These are phyloP conservation scores for Nephrotoma guestfalica DNA, from an alignment of 2,888 invertebrate species.

Conservation along the genomic window DNA sequence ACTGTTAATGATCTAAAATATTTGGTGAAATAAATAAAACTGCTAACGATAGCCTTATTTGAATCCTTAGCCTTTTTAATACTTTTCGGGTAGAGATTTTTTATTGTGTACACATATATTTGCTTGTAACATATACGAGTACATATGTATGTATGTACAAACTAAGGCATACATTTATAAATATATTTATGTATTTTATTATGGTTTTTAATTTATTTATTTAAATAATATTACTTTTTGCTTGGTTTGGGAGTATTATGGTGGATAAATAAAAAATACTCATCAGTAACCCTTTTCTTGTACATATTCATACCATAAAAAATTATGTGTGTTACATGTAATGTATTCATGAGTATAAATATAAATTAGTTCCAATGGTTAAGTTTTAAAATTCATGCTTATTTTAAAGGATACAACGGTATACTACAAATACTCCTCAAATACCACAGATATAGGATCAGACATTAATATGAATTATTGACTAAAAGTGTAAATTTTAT, in stretches of 20 bases:
- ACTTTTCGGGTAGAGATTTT: background rate
- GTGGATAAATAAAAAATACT: background rate
- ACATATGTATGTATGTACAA: too few species aligned
- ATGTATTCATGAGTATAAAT: background rate
- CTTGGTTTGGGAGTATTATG: background rate
- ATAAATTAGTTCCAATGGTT: background rate
- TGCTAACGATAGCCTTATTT: background rate
- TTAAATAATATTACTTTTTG: background rate
- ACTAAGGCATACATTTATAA: background rate
- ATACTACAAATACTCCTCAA: background rate
- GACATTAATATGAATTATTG: background rate
- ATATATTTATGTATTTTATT: background rate
- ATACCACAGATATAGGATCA: background rate
- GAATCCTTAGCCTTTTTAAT: background rate
- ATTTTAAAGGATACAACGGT: background rate
- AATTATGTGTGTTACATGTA: background rate
- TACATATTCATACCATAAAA: background rate
- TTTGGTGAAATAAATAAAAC: background rate
- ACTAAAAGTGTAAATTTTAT: too few species aligned
- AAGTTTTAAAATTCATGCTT: background rate
- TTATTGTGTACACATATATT: background rate
- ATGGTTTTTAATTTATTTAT: background rate
- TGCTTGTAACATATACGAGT: background rate
- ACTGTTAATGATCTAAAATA: background rate
- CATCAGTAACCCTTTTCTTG: background rate